Evolutionary conservation across 2,888 invertebrate species (phyloP).

Genomic region (Tipula unca): DNA sequence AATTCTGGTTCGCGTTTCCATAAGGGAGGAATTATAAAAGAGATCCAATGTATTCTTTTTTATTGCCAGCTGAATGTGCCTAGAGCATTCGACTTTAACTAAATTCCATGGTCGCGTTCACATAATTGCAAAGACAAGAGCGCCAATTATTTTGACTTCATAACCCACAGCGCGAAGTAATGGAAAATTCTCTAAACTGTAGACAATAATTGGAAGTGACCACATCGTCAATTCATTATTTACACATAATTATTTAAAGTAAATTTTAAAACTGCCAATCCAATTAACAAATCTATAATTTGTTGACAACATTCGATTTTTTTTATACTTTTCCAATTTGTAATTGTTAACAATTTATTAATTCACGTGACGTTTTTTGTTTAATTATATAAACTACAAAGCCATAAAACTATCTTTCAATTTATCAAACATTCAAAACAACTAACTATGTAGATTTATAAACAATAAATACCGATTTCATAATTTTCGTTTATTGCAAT

Average conservation of each 20-base stretch:
- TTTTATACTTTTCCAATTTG: neutral
- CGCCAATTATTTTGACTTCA: too few species aligned
- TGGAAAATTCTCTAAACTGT: too few species aligned
- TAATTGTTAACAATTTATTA: neutral
- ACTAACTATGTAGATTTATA: neutral
- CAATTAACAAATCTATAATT: neutral
- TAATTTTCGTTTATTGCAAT: neutral
- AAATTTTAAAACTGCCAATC: neutral
- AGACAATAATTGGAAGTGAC: too few species aligned
- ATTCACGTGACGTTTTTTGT: neutral
- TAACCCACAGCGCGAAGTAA: too few species aligned
- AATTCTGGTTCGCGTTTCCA: too few species aligned
- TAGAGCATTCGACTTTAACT: too few species aligned
- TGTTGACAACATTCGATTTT: neutral
- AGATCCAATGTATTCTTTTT: too few species aligned
- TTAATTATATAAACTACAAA: neutral
- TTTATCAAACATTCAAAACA: neutral
- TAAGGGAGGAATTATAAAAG: too few species aligned
- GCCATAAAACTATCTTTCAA: neutral
- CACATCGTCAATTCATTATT: too few species aligned
- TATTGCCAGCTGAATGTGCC: too few species aligned
- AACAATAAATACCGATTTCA: neutral
- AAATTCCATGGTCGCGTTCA: too few species aligned
- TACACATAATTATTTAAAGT: neutral
- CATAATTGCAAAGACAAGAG: too few species aligned